Percentiles rank a stretch among this genome's conserved stretches.
Conservation (phyloP, 2,113 vertebrate genomes). For the Channa argus region DNA sequence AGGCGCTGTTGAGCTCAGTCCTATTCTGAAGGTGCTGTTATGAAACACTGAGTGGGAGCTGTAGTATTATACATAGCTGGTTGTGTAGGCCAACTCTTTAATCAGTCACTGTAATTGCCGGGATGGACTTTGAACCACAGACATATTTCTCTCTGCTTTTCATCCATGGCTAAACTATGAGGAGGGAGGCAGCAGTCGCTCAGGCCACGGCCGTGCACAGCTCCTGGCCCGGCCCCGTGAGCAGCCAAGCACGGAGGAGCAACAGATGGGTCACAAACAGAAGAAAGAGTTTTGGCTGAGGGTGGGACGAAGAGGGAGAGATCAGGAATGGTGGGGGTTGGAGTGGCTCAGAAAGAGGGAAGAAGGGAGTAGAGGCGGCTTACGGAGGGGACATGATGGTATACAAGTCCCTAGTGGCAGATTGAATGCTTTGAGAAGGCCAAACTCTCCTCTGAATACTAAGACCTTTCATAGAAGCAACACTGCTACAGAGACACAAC, state of each 20-base stretch:
- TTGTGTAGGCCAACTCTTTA: conserved; percentile 73
- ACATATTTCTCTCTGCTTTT: conserved; percentile 77
- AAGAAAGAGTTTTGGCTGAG: conserved; percentile 62
- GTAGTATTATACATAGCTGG: conserved; percentile 71
- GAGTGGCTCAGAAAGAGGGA: conserved; percentile 51
- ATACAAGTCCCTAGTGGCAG: conserved; percentile 65
- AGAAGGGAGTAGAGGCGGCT: conserved; percentile 25
- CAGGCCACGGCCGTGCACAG: conserved; percentile 21
- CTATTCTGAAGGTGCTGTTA: conserved; percentile 57
- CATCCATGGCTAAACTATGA: conserved; percentile 63
- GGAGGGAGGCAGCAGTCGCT: conserved; percentile 33
- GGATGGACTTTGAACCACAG: conserved; percentile 79
- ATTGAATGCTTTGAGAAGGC: conserved; percentile 69
- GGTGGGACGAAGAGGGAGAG: conserved; percentile 32
- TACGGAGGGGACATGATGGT: conserved; percentile 60
- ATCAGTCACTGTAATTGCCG: conserved; percentile 77
- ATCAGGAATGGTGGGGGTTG: conserved; percentile 50
- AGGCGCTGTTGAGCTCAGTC: conserved; percentile 36
- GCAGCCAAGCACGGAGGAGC: conserved; percentile 66
- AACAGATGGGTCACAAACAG: conserved; percentile 64
- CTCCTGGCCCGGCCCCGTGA: conserved; percentile 40
- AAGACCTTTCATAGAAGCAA: conserved; percentile 66
- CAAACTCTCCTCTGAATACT: conserved; percentile 72
- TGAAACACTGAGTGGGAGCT: conserved; percentile 65
- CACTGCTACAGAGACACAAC: conserved; percentile 69